Evolutionary conservation across 2,888 invertebrate species (phyloP), one percentile per base, ranked within the genome.

Genomic region (Crematogaster levior): DNA sequence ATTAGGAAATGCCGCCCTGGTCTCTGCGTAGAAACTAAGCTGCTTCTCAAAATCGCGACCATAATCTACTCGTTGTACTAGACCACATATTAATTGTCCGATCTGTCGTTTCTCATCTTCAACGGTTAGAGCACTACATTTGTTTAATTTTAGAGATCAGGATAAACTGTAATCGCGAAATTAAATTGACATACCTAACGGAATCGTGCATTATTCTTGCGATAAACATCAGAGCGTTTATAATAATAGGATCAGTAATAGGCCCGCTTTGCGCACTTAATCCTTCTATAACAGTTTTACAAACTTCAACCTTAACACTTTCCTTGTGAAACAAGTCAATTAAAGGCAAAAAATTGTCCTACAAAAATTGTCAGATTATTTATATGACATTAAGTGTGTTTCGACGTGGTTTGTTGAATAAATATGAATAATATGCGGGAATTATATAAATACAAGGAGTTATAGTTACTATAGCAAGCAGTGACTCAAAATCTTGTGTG

Each of bases 51-150:
- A 97, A 94, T 99, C 98, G 18, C 96, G 95, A 10, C 97, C 98
- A 93, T 97, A 98, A 86, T 97, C 96, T 7, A 99, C 97, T 82
- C 97, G 96, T 89, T 97, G 96, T 24, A 99, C 96, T 85, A 98
- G 97, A 88, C 96, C 96, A 87, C 97, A 97, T 84, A 99, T 97
- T 72, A 99, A 95, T 86, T 97, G 96, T 6, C 98, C 97, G 86
- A 98, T 98, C 93, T 97, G 97, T 87, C 98, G 97, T 85, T 97
- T 97, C 94, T 99, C 99, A 94, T 99, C 99, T 85, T 98, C 98
- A 7, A 99, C 97, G 1, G 98, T 98, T 72, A 98, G 95, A 0
- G 98, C 98, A 94, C 98, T 98, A 91, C 46, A 81, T 84, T 77
- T 15, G 60, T 27, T 70, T 24, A n/a, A 48, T 65, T 51, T 66